Conservation (phyloP, 1,140 invertebrate genomes). For the Calliopsis andreniformis region DNA sequence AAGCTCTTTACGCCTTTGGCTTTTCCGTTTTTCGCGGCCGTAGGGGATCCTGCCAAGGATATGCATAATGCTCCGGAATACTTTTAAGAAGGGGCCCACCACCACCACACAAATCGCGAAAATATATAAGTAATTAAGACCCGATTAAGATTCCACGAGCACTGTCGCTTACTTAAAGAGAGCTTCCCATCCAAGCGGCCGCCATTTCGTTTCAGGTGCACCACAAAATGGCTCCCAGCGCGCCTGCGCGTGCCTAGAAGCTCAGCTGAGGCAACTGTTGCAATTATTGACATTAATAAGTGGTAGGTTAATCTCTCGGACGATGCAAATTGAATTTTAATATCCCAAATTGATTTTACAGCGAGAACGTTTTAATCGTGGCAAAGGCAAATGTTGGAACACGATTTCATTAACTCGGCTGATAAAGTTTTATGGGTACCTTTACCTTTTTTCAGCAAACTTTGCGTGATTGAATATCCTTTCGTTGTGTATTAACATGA, state of each 20-base stretch:
- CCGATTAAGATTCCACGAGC: conserved; percentile 17
- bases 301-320: background rate
- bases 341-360: background rate
- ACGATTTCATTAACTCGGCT: no score
- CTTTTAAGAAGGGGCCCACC: conserved; percentile 55
- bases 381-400: no score
- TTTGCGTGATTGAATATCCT: no score
- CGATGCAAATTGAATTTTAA: background rate
- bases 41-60: conserved; percentile 70
- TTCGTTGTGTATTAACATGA: no score
- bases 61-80: conserved; percentile 67
- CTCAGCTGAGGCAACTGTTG: background rate
- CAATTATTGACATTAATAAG: background rate
- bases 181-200: no score
- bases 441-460: no score
- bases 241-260: background rate
- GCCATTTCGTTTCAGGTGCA: no score
- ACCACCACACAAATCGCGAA: conserved; percentile 27
- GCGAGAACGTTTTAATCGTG: no score
- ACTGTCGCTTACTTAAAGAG: background rate
- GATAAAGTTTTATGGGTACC: no score
- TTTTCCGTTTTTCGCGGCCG: conserved; percentile 69
- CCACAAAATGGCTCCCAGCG: background rate
- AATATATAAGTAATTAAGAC: conserved; percentile 72
- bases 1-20: conserved; percentile 74